Evolutionary conservation across 2,797 vertebrate species (phyloP).

Genomic region (Acipenser oxyrinchus): DNA sequence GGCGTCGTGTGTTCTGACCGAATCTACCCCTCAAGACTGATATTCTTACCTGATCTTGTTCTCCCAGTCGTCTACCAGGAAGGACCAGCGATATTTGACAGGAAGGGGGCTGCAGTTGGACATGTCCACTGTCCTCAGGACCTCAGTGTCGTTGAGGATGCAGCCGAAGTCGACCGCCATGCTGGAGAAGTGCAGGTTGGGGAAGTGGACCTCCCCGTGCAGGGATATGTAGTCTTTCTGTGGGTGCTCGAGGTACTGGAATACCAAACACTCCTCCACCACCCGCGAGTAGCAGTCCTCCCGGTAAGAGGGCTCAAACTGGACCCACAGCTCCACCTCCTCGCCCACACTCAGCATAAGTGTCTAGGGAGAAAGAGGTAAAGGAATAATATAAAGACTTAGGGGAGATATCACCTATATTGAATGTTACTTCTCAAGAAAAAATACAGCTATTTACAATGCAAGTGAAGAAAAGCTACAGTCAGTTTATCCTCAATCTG

Average conservation of each 20-base stretch:
- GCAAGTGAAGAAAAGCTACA: too few species aligned
- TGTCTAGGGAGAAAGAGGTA: slow-evolving; percentile 44
- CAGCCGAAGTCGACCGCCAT: slow-evolving; percentile 73
- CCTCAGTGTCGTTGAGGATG: slow-evolving; percentile 62
- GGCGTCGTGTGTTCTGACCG: too few species aligned
- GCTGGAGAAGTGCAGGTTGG: slow-evolving; percentile 67
- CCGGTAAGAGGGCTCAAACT: slow-evolving; percentile 63
- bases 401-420: too few species aligned
- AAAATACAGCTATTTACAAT: too few species aligned
- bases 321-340: slow-evolving; percentile 55
- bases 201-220: slow-evolving; percentile 66
- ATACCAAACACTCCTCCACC: slow-evolving; percentile 52
- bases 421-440: too few species aligned
- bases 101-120: slow-evolving; percentile 69
- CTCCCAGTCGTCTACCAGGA: slow-evolving; percentile 35
- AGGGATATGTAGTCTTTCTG: slow-evolving; percentile 56
- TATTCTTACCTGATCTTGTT: slow-evolving; percentile 49
- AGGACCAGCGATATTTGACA: slow-evolving; percentile 69
- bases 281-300: slow-evolving; percentile 43
- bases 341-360: slow-evolving; percentile 48
- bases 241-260: slow-evolving; percentile 68
- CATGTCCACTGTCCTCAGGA: slow-evolving; percentile 47
- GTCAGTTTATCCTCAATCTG: neutral
- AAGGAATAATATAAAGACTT: too few species aligned
- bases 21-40: too few species aligned